A percentile compares a stretch with the other conserved stretches of the same genome.
Conservation (phyloP, 2,888 invertebrate species). For the Sarcophaga carnaria region DNA sequence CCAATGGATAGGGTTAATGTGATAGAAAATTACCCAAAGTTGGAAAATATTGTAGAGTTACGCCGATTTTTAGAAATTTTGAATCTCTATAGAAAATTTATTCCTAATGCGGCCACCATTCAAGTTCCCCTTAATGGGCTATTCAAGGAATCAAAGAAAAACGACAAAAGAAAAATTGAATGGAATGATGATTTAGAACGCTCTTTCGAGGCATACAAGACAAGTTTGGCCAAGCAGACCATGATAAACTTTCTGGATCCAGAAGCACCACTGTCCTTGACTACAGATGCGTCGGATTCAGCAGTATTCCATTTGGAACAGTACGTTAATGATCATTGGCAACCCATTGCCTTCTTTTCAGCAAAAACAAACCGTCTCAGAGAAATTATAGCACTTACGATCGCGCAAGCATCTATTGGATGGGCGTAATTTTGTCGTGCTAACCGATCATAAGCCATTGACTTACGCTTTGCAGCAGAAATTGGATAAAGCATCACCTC, state of each 20-base stretch:
- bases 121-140: conserved; percentile 42
- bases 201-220: conserved; percentile 32
- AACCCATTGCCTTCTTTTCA: conserved; percentile 64
- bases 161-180: conserved; percentile 33
- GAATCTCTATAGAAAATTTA: conserved; percentile 58
- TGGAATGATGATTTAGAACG: conserved; percentile 12
- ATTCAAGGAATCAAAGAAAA: conserved; percentile 57
- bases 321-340: conserved; percentile 41
- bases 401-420: conserved; percentile 36
- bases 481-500: conserved; percentile 28
- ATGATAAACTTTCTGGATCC: conserved; percentile 39
- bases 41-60: conserved; percentile 44
- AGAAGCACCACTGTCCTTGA: conserved; percentile 48
- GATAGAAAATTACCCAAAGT: conserved; percentile 47
- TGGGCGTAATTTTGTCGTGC: conserved; percentile 14
- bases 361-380: conserved; percentile 40
- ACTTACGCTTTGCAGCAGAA: conserved; percentile 26
- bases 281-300: conserved; percentile 34
- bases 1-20: conserved; percentile 59
- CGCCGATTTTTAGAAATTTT: conserved; percentile 59
- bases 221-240: conserved; percentile 5
- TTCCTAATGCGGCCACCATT: conserved; percentile 46
- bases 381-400: conserved; percentile 61
- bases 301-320: conserved; percentile 64
- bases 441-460: conserved; percentile 40